Percentiles rank a stretch among this genome's conserved stretches.
These are phyloP conservation scores for Thamnaconus septentrionalis DNA, from an alignment of 2,113 vertebrate species.

Conservation along the genomic window DNA sequence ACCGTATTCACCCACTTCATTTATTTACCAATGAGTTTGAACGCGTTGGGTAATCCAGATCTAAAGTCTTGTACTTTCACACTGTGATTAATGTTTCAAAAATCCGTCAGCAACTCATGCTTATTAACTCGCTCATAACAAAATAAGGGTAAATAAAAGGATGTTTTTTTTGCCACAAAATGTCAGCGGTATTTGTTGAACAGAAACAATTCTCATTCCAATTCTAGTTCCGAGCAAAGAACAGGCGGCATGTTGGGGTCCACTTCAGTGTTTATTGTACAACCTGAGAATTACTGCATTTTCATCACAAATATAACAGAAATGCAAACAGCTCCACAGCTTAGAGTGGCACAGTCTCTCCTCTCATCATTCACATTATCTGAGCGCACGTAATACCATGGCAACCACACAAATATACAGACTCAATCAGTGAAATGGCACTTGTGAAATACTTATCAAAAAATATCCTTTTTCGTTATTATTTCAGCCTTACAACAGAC, in stretches of 20 bases:
- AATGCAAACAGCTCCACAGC: neutral
- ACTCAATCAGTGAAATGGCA: constrained; percentile 26
- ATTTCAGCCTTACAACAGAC: constrained; percentile 7
- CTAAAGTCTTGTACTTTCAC: constrained; percentile 38
- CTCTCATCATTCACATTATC: constrained; percentile 10
- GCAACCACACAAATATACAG: neutral
- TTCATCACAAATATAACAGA: constrained; percentile 3
- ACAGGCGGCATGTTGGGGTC: neutral
- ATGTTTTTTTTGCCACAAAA: constrained; percentile 56
- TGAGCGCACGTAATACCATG: constrained; percentile 4
- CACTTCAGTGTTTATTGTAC: constrained; percentile 8
- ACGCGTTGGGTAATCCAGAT: constrained; percentile 33
- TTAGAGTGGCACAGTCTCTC: constrained; percentile 18
- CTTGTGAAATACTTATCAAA: neutral
- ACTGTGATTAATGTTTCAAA: constrained; percentile 42
- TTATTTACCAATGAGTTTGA: constrained; percentile 41
- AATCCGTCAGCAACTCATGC: constrained; percentile 47
- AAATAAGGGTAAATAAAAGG: constrained; percentile 58
- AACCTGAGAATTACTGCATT: constrained; percentile 43
- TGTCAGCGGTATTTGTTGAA: constrained; percentile 57
- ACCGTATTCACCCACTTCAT: constrained; percentile 45
- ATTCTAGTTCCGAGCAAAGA: too few relatives aligned
- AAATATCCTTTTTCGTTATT: constrained; percentile 2
- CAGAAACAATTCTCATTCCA: neutral
- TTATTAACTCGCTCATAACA: constrained; percentile 52